A percentile compares a stretch with the other conserved stretches of the same genome.
phyloP scores from a whole-genome alignment of 2,113 vertebrate genomes.

The Leptocoma aspasia region DNA sequence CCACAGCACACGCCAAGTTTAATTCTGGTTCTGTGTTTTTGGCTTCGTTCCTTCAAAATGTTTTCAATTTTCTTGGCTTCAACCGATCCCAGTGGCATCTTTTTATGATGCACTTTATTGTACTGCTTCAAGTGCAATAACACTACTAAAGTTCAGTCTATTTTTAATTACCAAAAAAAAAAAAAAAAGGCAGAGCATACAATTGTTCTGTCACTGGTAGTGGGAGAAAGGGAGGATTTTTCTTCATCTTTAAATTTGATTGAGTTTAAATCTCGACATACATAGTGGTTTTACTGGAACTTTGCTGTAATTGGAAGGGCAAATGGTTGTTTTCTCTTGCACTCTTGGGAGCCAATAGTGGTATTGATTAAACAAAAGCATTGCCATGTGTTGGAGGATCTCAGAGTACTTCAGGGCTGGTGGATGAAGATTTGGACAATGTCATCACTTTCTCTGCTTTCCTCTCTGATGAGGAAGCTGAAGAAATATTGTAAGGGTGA shows the following conservation, averaged over 20 bases:
- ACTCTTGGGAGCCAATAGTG: background rate
- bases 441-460: background rate
- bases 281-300: background rate
- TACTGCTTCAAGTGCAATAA: background rate
- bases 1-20: background rate
- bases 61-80: constrained; percentile 44
- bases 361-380: background rate
- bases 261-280: background rate
- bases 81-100: constrained; percentile 49
- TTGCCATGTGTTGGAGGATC: background rate
- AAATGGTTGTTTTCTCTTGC: background rate
- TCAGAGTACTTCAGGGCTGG: background rate
- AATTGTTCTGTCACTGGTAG: background rate
- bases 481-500: background rate
- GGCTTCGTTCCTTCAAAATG: background rate
- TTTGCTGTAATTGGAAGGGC: background rate
- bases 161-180: background rate
- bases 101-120: constrained; percentile 46
- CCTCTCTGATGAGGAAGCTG: background rate
- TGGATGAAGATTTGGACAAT: background rate
- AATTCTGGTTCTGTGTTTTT: constrained; percentile 43
- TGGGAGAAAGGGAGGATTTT: background rate
- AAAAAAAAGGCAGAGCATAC: background rate
- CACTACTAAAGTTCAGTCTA: background rate
- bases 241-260: background rate